phyloP scores from a whole-genome alignment of 2,888 invertebrate genomes.

The Macropis europaea region DNA sequence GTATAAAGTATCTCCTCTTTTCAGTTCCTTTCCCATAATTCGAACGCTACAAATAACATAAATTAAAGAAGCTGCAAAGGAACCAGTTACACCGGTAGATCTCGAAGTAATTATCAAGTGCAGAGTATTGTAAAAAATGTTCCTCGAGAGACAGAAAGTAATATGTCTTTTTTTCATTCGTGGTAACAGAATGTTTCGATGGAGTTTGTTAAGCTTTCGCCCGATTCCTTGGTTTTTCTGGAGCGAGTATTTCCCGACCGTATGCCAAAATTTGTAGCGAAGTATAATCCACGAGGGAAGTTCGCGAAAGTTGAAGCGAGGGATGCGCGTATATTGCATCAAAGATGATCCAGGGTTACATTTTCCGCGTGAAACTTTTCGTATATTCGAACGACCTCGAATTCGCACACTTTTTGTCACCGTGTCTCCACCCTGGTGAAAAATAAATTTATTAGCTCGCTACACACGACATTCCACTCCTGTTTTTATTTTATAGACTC shows the following conservation, averaged over 20 bases:
- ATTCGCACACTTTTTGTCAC: not conserved
- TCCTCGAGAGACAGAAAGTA: too few relatives aligned
- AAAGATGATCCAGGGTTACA: conserved; percentile 1
- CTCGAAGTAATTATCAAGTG: too few relatives aligned
- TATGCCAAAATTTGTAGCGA: not conserved
- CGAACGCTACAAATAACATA: too few relatives aligned
- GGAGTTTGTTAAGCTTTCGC: not conserved
- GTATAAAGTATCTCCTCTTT: too few relatives aligned
- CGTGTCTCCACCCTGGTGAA: not conserved
- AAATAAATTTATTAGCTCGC: not conserved
- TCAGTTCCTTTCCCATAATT: too few relatives aligned
- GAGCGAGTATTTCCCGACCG: too few relatives aligned
- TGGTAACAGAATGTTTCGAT: not conserved
- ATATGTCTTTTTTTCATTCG: not conserved
- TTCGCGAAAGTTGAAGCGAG: conserved; percentile 1
- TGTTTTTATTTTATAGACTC: too few relatives aligned
- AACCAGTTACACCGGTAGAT: too few relatives aligned
- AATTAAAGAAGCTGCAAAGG: too few relatives aligned
- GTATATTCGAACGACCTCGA: not conserved
- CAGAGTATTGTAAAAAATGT: too few relatives aligned
- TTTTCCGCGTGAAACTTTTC: conserved; percentile 7
- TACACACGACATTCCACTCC: too few relatives aligned
- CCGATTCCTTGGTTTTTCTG: not conserved
- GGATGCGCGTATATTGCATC: not conserved
- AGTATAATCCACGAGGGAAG: conserved; percentile 8